These are phyloP conservation scores for Phacellophora camtschatica DNA, from an alignment of 30 jellyfish, hydroid and myxozoan species.

Conservation along the genomic window DNA sequence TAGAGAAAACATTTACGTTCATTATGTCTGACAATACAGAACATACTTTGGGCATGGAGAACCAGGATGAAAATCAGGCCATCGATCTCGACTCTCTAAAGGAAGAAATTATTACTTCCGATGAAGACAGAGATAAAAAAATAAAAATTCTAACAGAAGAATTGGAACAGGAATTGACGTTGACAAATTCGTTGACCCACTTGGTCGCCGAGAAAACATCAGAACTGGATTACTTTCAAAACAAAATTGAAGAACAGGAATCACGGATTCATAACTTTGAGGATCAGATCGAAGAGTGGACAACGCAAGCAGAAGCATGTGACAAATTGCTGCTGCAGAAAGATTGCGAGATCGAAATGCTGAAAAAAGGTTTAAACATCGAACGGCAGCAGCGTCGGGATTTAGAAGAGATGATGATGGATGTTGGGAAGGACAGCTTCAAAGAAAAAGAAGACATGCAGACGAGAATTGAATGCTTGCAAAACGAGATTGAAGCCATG, in stretches of 20 bases:
- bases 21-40: too few relatives aligned
- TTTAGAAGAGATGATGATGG: constrained; percentile 65
- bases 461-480: constrained; percentile 12
- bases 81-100: neutral
- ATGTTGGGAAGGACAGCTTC: constrained; percentile 39
- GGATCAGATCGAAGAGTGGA: constrained; percentile 73
- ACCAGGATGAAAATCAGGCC: neutral
- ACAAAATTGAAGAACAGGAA: constrained; percentile 42
- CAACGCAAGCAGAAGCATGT: constrained; percentile 58
- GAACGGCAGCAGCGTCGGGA: constrained; percentile 68
- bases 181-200: constrained; percentile 56
- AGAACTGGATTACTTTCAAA: constrained; percentile 36
- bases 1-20: too few relatives aligned
- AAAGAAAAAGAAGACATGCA: constrained; percentile 24
- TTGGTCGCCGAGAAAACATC: constrained; percentile 49
- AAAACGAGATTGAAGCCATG: neutral
- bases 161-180: constrained; percentile 32
- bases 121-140: constrained; percentile 18
- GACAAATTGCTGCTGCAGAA: constrained; percentile 57
- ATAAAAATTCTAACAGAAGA: constrained; percentile 6
- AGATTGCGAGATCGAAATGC: constrained; percentile 60
- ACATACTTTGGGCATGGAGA: too few relatives aligned
- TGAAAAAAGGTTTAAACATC: constrained; percentile 38
- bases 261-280: constrained; percentile 41
- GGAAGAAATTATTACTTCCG: neutral